Base-by-base conservation (phyloP, 2,797 vertebrate species). In the Pipistrellus pygmaeus region DNA sequence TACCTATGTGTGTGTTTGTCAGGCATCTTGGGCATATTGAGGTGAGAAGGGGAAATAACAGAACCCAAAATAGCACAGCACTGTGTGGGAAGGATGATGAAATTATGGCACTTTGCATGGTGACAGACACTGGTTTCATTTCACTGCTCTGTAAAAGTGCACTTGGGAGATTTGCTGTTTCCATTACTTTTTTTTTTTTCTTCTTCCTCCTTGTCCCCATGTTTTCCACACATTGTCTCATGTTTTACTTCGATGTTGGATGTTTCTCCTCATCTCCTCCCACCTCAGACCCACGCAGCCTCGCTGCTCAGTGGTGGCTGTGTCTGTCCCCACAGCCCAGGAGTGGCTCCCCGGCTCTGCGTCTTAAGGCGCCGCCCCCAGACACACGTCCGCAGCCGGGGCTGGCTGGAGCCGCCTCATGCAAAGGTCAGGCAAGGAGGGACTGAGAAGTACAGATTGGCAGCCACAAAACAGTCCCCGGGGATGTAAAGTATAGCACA, bases 81-180 rank as follows among this genome's bases (percentile, higher is more conserved):
- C 84, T 82, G n/a, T 72, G 51, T 96, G 85, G 95, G 96, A 97
- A 97, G 96, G 96, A 89, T 97, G 97, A 85, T 85, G 87, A 88
- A 97, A 94, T 88, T 32, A 96, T 48, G 88, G 97, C 94, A 93
- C 86, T 96, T 1, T 6, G 92, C 88, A 85, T 14, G 3, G 93
- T 97, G 98, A 97, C 85, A 96, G 97, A 97, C 94, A 87, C 23
- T 83, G 95, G 93, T 95, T 96, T 96, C 91, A 66, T 96, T 94
- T 95, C 27, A 75, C 80, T 55, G 35, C 68, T 97, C 93, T 23
- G 75, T 93, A 96, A 96, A 93, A 91, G 77, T 53, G 27, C 0
- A 44, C 62, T 91, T 85, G 84, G 96, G 95, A 93, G 71, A 90
- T 85, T 75, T 69, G 41, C 84, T 94, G 90, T 90, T 95, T 95